Base-by-base conservation (phyloP, 2,113 vertebrate genomes). In the Ailurus styani region DNA sequence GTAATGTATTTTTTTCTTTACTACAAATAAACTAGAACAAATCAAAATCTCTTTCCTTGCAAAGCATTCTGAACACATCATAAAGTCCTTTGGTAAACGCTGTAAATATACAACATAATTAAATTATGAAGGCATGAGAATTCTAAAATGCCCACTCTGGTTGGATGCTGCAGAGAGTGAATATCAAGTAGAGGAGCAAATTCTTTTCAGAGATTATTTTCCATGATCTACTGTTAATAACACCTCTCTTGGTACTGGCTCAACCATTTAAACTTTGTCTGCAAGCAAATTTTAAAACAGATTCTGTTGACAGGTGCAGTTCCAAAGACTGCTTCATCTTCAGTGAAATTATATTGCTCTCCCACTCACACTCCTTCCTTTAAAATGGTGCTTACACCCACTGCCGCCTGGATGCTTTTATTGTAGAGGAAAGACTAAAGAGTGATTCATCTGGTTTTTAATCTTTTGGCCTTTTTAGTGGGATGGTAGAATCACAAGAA, bases 381-480 rank as follows among this genome's bases (percentile, higher is more conserved):
- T 94, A 97, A 98, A 98, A 98, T 94, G 95, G 87, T 81, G 60
- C 78, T 97, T 97, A 91, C 82, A 70, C 96, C 90, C 95, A 94
- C 97, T 42, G 87, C 60, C 0, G 3, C 84, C 77, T 15, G 2
- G 25, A 82, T 81, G 75, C 77, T 87, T 93, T 97, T 77, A 96
- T 88, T 90, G 79, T 87, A 25, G 23, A 87, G 27, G 42, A 54
- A 79, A 50, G 75, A 87, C 25, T 75, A 37, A 79, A 31, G 40
- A 87, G 40, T 98, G 97, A 98, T 78, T 98, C 97, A 97, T 96
- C 87, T 90, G 47, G 54, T 70, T 75, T 97, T 98, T 91, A 97
- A 93, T 96, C 83, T 93, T 70, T 94, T 96, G 93, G 83, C 97
- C n/a, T 98, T 98, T 98, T 97, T 64, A 95, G 68, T 70, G 88